Base-by-base conservation (phyloP, 2,797 vertebrate genomes). In the Tadarida brasiliensis region DNA sequence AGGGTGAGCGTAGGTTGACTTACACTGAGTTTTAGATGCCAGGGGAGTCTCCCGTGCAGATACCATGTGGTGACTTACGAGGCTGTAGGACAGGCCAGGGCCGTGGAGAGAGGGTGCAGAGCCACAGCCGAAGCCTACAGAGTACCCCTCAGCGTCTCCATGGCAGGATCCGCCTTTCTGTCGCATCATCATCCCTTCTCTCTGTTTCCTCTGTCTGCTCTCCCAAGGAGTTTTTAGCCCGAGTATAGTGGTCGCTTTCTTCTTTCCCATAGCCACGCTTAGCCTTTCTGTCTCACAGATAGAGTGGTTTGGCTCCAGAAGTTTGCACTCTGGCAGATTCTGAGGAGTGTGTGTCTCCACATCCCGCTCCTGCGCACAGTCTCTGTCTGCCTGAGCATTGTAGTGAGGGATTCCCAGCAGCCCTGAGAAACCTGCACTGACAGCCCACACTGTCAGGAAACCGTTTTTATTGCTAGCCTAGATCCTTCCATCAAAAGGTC, bases 401-500 rank as follows among this genome's bases (percentile, higher is more conserved):
- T 49, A 24, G 22, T 22, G 7, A 56, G 26, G 51, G 44, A 68
- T 49, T 26, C 47, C 87, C 39, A 68, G 70, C 14, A 39, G 16
- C 44, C 67, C 19, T 8, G 22, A 85, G 19, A 92, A 94, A 59
- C 6, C 82, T 47, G 15, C 2, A 0, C 12, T 44, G 15, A 2
- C 63, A 86, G 12, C 59, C 76, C 59, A 83, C 91, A 30, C 86
- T n/a, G 0, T 61, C 19, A 39, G 73, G 71, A 92, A 92, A 56
- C 1, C 39, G 2, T 88, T 73, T 86, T 65, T 44, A 49, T 59
- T 35, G 33, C 35, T 96, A 77, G 93, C 44, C 81, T 91, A 87
- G 49, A 93, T 90, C 76, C 65, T 92, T 81, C 87, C 73, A 74
- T 82, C 82, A 78, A 94, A 91, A 96, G 51, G 10, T 73, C 71